These are phyloP conservation scores for Luperina nickerlii DNA, from an alignment of 2,888 invertebrate genomes.

Conservation along the genomic window DNA sequence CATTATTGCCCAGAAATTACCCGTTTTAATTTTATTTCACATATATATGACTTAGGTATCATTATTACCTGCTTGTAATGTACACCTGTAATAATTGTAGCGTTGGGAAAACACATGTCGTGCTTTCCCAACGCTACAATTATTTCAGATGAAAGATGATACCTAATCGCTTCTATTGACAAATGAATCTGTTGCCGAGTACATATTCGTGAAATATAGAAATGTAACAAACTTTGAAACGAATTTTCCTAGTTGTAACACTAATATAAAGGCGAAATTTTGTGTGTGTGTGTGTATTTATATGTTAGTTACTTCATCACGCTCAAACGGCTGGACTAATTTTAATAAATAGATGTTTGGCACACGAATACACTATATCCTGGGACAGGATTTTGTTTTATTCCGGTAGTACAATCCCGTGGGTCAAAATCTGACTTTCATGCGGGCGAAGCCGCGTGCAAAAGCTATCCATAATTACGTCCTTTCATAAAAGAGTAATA, in stretches of 20 bases:
- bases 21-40: conserved; percentile 47
- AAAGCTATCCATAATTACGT: neutral
- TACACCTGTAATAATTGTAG: neutral
- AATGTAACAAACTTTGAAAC: neutral
- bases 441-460: neutral
- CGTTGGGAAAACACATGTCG: no score
- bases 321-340: no score
- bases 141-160: conserved; percentile 24
- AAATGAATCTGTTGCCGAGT: neutral
- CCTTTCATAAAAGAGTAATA: neutral
- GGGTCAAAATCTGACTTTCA: neutral
- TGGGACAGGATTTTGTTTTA: no score
- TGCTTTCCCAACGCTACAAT: conserved; percentile 32
- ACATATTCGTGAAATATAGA: neutral
- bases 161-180: neutral
- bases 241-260: no score
- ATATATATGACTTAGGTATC: conserved; percentile 36
- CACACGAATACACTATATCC: neutral
- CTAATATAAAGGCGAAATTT: no score
- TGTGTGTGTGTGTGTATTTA: no score
- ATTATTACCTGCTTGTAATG: conserved; percentile 32
- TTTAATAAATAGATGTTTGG: neutral
- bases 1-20: conserved; percentile 32
- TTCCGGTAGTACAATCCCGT: no score
- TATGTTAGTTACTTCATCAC: no score